These are phyloP conservation scores for Heliornis fulica DNA, from an alignment of 2,113 vertebrate species.

Conservation along the genomic window DNA sequence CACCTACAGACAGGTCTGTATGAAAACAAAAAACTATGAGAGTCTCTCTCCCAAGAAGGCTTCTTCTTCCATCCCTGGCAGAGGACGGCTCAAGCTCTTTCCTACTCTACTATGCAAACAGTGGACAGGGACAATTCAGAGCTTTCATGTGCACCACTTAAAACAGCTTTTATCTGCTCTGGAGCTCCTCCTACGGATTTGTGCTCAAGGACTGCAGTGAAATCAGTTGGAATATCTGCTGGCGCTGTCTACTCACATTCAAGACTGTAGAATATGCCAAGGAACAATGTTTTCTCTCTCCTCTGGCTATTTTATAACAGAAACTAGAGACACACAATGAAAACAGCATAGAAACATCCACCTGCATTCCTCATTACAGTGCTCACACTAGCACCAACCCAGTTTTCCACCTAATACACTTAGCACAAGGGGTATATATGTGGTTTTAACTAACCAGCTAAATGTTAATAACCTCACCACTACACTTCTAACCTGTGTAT, in stretches of 20 bases:
- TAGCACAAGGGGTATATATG: background rate
- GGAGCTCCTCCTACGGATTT: background rate
- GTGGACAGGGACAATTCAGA: background rate
- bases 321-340: background rate
- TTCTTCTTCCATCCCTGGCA: background rate
- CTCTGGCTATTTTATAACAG: background rate
- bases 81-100: background rate
- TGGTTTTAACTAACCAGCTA: background rate
- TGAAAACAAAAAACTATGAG: background rate
- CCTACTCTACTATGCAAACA: background rate
- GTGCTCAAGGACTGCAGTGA: background rate
- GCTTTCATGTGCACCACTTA: background rate
- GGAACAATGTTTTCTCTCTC: background rate
- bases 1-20: background rate
- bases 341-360: background rate
- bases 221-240: background rate
- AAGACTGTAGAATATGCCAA: background rate
- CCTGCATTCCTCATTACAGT: background rate
- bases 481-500: too few species aligned
- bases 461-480: background rate
- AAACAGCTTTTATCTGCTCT: background rate
- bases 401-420: background rate
- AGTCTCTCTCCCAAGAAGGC: background rate
- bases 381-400: background rate
- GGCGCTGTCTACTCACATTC: background rate